These are phyloP conservation scores for Frankliniella fusca DNA, from an alignment of 2,888 invertebrate genomes.

Conservation along the genomic window DNA sequence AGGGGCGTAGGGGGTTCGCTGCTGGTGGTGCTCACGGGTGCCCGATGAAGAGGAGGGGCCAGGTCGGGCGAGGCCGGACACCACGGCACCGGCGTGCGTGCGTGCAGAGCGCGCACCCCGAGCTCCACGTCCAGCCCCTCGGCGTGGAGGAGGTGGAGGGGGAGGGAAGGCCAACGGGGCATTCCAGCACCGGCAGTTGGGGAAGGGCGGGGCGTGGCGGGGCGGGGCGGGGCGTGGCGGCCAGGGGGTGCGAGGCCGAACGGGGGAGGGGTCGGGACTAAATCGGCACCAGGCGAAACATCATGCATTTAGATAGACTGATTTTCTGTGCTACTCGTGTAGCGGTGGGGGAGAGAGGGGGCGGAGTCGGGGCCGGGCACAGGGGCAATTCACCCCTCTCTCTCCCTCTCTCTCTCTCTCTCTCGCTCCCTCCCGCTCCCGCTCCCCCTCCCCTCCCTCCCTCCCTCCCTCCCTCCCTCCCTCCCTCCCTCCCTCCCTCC, in stretches of 20 bases:
- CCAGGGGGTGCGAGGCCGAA: not conserved
- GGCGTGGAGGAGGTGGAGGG: not conserved
- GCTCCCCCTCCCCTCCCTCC: not conserved
- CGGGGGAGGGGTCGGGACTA: conserved; percentile 19
- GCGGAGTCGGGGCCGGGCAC: not conserved
- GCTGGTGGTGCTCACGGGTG: not conserved
- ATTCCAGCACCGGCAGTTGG: conserved; percentile 8
- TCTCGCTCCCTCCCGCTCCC: not conserved
- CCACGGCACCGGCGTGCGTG: not conserved
- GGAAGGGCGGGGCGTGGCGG: not conserved
- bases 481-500: not conserved
- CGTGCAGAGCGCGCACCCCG: too few species aligned
- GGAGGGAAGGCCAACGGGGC: not conserved
- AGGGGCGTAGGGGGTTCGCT: too few species aligned
- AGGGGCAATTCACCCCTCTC: conserved; percentile 10
- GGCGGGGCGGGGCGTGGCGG: not conserved
- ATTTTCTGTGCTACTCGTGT: conserved; percentile 24
- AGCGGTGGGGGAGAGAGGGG: not conserved
- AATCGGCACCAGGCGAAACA: conserved; percentile 25
- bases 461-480: not conserved
- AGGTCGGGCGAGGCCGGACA: not conserved
- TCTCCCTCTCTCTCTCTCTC: not conserved
- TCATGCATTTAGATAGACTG: conserved; percentile 26
- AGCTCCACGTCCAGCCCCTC: not conserved
- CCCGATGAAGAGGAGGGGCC: not conserved